Evolutionary conservation across 2,113 vertebrate genomes (phyloP).

Genomic region (Ahaetulla prasina): DNA sequence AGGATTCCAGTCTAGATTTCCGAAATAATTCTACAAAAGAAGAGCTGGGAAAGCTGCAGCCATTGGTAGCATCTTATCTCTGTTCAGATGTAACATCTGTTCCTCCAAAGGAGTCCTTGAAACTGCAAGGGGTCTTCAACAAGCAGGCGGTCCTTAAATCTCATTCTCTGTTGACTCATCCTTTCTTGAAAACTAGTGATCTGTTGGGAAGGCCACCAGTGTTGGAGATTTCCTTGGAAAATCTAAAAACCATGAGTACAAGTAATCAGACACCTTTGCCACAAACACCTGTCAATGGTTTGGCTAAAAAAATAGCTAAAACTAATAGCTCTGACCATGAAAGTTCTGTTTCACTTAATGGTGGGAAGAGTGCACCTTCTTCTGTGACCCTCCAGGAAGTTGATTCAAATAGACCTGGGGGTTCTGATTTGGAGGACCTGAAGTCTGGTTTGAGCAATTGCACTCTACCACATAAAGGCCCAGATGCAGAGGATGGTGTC

Average conservation of each 20-base stretch:
- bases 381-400: constrained; percentile 57
- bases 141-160: constrained; percentile 92
- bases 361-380: constrained; percentile 74
- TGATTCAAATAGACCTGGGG: constrained; percentile 61
- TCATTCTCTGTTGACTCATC: constrained; percentile 85
- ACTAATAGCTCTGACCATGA: constrained; percentile 78
- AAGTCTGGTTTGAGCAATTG: constrained; percentile 77
- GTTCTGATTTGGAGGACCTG: constrained; percentile 73
- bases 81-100: constrained; percentile 94
- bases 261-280: constrained; percentile 79
- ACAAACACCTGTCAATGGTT: constrained; percentile 83
- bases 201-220: constrained; percentile 84
- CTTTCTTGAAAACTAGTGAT: constrained; percentile 81
- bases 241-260: constrained; percentile 88
- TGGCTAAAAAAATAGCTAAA: constrained; percentile 90
- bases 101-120: constrained; percentile 89
- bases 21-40: constrained; percentile 76
- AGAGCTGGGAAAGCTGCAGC: constrained; percentile 90
- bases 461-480: constrained; percentile 75
- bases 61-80: constrained; percentile 89
- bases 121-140: constrained; percentile 92
- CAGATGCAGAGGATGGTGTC: constrained; percentile 66
- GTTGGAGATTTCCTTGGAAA: constrained; percentile 89
- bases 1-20: constrained; percentile 83
- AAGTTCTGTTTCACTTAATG: constrained; percentile 77